Evolutionary conservation across 2,113 vertebrate species (phyloP).

Genomic region (Otolemur garnettii): DNA sequence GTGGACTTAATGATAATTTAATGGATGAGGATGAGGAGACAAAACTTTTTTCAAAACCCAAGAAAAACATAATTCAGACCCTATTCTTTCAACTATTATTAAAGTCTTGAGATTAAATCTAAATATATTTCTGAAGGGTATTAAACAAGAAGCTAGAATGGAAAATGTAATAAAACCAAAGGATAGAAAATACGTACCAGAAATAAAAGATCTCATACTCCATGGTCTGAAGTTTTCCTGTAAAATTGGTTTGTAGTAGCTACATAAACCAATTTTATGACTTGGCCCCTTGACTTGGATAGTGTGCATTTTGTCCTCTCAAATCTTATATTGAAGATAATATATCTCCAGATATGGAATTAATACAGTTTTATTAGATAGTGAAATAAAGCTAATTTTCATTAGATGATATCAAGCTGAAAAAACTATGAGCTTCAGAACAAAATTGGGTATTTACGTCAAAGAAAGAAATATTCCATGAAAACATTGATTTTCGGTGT

Average conservation of each 20-base stretch:
- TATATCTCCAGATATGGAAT: conserved; percentile 71
- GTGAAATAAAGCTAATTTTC: conserved; percentile 33
- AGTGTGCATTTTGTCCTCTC: conserved; percentile 70
- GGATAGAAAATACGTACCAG: conserved; percentile 42
- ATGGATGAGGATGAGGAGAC: background rate
- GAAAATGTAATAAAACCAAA: conserved; percentile 67
- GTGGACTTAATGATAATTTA: background rate
- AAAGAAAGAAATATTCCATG: conserved; percentile 26
- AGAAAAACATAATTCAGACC: background rate
- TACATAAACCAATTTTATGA: conserved; percentile 81
- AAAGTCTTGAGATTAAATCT: conserved; percentile 26
- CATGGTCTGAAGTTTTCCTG: conserved; percentile 74
- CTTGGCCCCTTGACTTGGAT: conserved; percentile 74
- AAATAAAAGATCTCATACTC: conserved; percentile 26
- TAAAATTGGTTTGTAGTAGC: conserved; percentile 77
- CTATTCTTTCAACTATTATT: background rate
- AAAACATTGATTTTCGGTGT: conserved; percentile 27
- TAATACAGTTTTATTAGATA: conserved; percentile 66
- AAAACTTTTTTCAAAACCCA: conserved; percentile 55
- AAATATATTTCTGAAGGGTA: conserved; percentile 53
- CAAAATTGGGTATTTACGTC: background rate
- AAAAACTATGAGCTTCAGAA: conserved; percentile 53
- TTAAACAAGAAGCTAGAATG: conserved; percentile 67
- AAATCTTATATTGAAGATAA: conserved; percentile 71
- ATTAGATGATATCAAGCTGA: conserved; percentile 57